These are phyloP conservation scores for Euproctis similis DNA, from an alignment of 2,888 invertebrate species.

Conservation along the genomic window DNA sequence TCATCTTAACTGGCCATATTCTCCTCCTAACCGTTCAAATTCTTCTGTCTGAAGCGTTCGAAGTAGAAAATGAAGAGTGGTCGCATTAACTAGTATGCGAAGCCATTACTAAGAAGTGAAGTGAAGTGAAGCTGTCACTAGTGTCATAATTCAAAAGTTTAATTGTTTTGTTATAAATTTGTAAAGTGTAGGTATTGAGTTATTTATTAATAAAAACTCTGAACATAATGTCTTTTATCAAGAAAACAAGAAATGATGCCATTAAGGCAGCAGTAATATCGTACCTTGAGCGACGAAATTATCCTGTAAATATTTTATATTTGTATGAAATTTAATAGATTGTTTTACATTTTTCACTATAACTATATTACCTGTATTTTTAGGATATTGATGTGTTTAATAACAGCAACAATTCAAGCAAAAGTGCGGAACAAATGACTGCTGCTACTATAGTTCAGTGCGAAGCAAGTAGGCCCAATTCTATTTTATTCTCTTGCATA, in stretches of 20 bases:
- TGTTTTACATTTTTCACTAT: background rate
- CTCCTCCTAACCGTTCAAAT: no score
- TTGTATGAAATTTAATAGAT: no score
- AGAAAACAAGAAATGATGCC: conserved; percentile 80
- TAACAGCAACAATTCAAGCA: conserved; percentile 72
- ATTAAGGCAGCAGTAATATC: conserved; percentile 80
- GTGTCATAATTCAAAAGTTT: no score
- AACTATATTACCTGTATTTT: conserved; percentile 17
- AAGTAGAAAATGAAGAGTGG: no score
- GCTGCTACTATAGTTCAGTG: conserved; percentile 81
- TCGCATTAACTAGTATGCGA: no score
- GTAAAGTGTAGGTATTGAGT: no score
- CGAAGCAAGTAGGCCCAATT: conserved; percentile 83
- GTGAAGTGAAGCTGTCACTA: no score
- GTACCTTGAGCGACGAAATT: conserved; percentile 82
- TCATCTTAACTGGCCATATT: no score
- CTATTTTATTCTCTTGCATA: conserved; percentile 85
- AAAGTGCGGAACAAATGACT: conserved; percentile 81
- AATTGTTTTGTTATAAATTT: no score
- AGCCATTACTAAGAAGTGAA: no score
- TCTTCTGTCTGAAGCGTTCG: no score
- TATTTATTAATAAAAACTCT: no score
- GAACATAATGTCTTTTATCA: conserved; percentile 61
- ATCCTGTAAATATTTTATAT: conserved; percentile 68
- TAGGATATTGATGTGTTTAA: conserved; percentile 79